Evolutionary conservation across 2,888 invertebrate genomes (phyloP).

Genomic region (Tupiocoris notatus): DNA sequence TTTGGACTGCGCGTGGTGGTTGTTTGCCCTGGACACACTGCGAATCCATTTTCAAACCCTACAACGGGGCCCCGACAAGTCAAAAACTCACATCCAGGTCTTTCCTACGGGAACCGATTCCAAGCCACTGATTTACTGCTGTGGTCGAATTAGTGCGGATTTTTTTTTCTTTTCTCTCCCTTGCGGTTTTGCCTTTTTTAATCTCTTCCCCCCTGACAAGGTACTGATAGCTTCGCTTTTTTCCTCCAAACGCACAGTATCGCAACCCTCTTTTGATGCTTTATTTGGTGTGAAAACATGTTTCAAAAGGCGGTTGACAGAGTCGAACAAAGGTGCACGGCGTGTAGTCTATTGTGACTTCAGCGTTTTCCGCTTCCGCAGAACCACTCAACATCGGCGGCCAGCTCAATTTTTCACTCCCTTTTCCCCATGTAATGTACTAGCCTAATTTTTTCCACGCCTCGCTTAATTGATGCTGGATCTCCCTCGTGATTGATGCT

Average conservation of each 20-base stretch:
- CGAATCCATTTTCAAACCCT: constrained; percentile 15
- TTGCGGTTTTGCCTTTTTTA: background rate
- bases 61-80: background rate
- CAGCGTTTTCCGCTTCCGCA: background rate
- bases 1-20: constrained; percentile 19
- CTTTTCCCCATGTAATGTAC: constrained; percentile 12
- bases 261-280: constrained; percentile 22
- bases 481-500: too few species aligned
- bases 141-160: constrained; percentile 21
- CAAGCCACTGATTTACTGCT: constrained; percentile 36
- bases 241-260: background rate
- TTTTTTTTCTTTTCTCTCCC: constrained; percentile 1
- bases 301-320: constrained; percentile 42
- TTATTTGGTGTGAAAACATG: constrained; percentile 40
- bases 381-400: background rate
- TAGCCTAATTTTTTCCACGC: constrained; percentile 1
- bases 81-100: background rate
- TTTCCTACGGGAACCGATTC: constrained; percentile 11
- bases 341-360: constrained; percentile 26
- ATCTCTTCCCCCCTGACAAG: background rate
- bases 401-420: constrained; percentile 21
- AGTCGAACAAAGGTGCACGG: constrained; percentile 30
- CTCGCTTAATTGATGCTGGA: too few species aligned
- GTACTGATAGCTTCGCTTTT: background rate
- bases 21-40: constrained; percentile 23